phyloP scores from a whole-genome alignment of 2,797 vertebrate species.

The Chaetodon trifasciatus region DNA sequence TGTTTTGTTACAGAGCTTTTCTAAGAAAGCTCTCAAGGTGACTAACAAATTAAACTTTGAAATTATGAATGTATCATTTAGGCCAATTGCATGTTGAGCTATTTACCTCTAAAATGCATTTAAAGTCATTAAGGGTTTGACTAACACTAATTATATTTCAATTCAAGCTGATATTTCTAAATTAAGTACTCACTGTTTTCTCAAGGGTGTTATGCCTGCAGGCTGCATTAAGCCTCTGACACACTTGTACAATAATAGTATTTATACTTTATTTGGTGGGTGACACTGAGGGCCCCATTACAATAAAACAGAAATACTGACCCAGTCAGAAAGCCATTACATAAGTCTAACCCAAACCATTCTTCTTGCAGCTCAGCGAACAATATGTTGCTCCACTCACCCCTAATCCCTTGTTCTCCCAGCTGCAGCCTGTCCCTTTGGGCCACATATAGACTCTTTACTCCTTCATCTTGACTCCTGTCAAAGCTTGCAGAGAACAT shows the following conservation, averaged over 20 bases:
- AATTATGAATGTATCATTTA: not conserved
- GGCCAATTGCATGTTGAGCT: not conserved
- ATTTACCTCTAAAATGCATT: slow-evolving; percentile 1
- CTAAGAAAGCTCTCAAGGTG: not conserved
- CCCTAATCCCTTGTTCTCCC: not conserved
- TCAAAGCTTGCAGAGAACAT: slow-evolving; percentile 56
- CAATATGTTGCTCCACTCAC: not conserved
- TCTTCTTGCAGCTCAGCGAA: slow-evolving; percentile 17
- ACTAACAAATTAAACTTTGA: not conserved
- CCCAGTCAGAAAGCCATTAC: slow-evolving; percentile 26
- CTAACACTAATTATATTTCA: not conserved
- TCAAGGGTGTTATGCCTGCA: not conserved
- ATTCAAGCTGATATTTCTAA: not conserved
- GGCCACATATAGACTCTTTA: slow-evolving; percentile 42
- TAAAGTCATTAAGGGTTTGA: not conserved
- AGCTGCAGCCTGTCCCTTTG: slow-evolving; percentile 34
- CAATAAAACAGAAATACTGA: slow-evolving; percentile 35
- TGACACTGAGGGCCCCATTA: slow-evolving; percentile 18
- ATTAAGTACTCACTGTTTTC: not conserved
- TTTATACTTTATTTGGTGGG: slow-evolving; percentile 23
- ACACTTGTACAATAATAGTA: slow-evolving; percentile 8
- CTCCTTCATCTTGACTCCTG: slow-evolving; percentile 66
- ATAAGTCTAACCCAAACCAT: slow-evolving; percentile 9
- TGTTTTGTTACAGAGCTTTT: not conserved
- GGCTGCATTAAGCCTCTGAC: not conserved